phyloP scores from a whole-genome alignment of 2,113 vertebrate species.

The Falcunculus frontatus region DNA sequence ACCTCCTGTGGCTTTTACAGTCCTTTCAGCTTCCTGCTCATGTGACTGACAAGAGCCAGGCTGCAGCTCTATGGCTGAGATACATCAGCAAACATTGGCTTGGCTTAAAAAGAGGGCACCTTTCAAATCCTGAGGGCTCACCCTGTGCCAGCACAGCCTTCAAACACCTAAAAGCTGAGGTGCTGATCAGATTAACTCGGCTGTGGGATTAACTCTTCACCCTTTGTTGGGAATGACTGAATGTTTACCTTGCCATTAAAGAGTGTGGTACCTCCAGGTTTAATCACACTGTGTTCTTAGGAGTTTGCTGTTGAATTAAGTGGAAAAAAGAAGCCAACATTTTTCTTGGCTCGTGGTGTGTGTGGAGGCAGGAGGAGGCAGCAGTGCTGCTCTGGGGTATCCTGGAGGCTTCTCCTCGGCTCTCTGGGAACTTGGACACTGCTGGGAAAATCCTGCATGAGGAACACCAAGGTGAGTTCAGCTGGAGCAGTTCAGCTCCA shows the following conservation, averaged over 20 bases:
- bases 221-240: background rate
- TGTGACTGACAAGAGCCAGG: background rate
- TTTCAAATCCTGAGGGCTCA: background rate
- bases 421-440: background rate
- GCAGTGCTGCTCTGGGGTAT: fast-evolving
- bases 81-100: background rate
- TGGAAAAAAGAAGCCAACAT: fast-evolving
- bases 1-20: background rate
- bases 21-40: background rate
- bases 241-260: background rate
- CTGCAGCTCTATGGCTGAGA: background rate
- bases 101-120: background rate
- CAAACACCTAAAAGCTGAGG: background rate
- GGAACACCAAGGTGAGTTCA: fast-evolving
- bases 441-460: background rate
- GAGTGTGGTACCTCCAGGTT: background rate
- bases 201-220: background rate
- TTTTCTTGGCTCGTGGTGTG: background rate
- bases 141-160: background rate
- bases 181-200: background rate
- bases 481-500: background rate
- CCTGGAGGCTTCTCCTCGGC: background rate
- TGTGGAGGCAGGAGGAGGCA: background rate
- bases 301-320: background rate
- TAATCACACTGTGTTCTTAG: fast-evolving